These are phyloP conservation scores for Mus spicilegus DNA, from an alignment of 2,113 vertebrate genomes.

Conservation along the genomic window DNA sequence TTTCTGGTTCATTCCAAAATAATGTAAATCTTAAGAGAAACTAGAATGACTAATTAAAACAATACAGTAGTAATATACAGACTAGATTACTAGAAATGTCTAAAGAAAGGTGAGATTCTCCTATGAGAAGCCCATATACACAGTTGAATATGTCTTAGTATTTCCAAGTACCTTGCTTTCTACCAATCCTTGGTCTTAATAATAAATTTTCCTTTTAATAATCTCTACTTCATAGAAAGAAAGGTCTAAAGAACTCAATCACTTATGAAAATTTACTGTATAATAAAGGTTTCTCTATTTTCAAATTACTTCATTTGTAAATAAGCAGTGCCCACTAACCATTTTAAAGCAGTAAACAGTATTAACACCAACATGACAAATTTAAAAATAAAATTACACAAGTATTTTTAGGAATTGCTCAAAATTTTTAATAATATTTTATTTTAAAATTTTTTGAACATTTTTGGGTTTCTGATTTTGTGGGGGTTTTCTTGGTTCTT, in stretches of 20 bases:
- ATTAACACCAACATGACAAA: constrained; percentile 38
- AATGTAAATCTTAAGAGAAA: constrained; percentile 47
- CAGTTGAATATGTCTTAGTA: neutral
- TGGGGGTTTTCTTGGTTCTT: too few relatives aligned
- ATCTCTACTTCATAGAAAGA: neutral
- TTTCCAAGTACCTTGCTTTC: neutral
- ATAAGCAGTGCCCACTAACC: neutral
- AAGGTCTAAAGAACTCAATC: constrained; percentile 5
- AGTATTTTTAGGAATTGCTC: neutral
- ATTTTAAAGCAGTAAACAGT: constrained; percentile 41
- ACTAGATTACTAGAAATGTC: constrained; percentile 33
- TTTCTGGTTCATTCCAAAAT: constrained; percentile 46
- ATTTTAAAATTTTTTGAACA: neutral
- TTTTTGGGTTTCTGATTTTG: neutral
- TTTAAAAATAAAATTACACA: constrained; percentile 2
- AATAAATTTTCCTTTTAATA: neutral
- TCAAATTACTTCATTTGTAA: constrained; percentile 38
- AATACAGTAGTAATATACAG: neutral
- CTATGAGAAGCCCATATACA: neutral
- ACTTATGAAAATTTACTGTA: constrained; percentile 33
- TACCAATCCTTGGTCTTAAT: neutral
- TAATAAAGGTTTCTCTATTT: neutral
- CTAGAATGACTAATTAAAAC: constrained; percentile 22
- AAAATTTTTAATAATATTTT: neutral
- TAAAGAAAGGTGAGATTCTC: neutral